Percentiles rank a stretch among this genome's conserved stretches.
Evolutionary conservation across 2,113 vertebrate genomes (phyloP).

Genomic region (Lipotes vexillifer): DNA sequence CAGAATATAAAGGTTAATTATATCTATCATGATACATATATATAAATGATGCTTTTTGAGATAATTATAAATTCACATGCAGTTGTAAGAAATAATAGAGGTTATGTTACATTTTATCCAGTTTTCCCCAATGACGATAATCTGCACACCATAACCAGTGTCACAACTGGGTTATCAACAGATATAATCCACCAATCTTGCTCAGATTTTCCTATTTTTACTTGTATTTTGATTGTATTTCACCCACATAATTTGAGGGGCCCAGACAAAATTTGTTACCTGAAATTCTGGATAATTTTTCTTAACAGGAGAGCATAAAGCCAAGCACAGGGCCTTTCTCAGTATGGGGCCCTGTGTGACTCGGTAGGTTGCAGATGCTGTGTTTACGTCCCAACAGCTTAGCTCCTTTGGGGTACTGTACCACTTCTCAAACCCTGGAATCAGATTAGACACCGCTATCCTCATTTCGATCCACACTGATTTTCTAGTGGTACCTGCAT

Average conservation of each 20-base stretch:
- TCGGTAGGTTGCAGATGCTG: rapidly evolving
- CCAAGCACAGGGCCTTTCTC: background rate
- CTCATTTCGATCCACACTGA: background rate
- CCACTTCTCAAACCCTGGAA: background rate
- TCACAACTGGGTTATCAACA: background rate
- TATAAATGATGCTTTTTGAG: background rate
- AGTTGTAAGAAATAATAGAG: background rate
- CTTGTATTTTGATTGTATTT: background rate
- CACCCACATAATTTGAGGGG: background rate
- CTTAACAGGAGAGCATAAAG: background rate
- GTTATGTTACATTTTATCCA: background rate
- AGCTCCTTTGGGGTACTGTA: background rate
- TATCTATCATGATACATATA: background rate
- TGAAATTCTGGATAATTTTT: too few relatives aligned
- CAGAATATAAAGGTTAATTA: background rate
- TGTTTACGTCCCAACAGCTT: background rate
- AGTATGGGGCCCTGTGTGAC: background rate
- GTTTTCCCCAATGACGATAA: background rate
- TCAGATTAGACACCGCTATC: background rate
- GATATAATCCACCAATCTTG: background rate
- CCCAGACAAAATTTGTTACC: background rate
- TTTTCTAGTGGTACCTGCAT: background rate
- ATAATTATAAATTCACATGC: background rate
- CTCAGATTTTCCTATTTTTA: background rate
- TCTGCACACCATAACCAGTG: background rate